phyloP scores from a whole-genome alignment of 92 coral and sea anemone species.

The Pocillopora meandrina region DNA sequence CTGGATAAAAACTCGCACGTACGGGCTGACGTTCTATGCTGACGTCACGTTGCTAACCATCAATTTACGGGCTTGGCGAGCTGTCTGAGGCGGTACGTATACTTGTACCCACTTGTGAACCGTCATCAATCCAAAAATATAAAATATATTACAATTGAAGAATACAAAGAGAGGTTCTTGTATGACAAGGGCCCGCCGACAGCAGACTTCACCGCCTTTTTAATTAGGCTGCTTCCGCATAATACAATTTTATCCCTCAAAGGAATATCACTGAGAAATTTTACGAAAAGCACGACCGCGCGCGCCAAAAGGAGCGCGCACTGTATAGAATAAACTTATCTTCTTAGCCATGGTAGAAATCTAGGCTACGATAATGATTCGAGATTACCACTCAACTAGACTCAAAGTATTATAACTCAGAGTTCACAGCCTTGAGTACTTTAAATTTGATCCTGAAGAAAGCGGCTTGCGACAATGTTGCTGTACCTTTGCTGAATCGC shows the following conservation, averaged over 20 bases:
- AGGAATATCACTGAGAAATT: neutral
- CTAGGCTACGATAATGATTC: neutral
- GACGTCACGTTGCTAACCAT: neutral
- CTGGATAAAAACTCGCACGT: neutral
- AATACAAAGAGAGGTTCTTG: neutral
- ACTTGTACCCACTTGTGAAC: neutral
- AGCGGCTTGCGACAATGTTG: neutral
- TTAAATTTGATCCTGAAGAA: neutral
- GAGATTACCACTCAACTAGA: neutral
- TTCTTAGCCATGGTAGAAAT: neutral
- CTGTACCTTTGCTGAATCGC: too few relatives aligned
- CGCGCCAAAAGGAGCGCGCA: neutral
- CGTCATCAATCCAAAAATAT: slow-evolving; percentile 4
- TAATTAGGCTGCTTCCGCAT: neutral
- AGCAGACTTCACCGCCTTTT: neutral
- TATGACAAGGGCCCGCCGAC: neutral
- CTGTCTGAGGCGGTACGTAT: neutral
- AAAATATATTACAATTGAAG: neutral
- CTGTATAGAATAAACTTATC: neutral
- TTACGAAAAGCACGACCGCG: neutral
- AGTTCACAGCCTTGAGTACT: neutral
- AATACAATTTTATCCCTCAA: neutral
- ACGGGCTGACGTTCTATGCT: neutral
- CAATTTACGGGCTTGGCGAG: neutral
- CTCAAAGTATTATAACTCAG: neutral